These are phyloP conservation scores for Exocentrus adspersus DNA, from an alignment of 2,888 invertebrate genomes.

Conservation along the genomic window DNA sequence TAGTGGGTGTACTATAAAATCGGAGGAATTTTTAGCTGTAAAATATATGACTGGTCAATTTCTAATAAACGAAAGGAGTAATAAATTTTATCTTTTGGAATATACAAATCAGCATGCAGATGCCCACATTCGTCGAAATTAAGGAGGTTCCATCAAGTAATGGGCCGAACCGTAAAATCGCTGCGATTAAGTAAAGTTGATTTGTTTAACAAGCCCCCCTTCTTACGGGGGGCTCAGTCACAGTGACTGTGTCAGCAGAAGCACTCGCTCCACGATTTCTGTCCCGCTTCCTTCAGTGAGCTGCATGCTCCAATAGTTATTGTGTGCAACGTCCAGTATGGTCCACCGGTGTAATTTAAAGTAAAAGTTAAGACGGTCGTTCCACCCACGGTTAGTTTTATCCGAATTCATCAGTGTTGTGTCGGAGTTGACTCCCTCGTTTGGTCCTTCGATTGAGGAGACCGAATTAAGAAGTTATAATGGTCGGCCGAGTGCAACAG, in stretches of 20 bases:
- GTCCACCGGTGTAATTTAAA: not conserved
- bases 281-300: not conserved
- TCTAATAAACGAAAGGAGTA: not conserved
- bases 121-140: not conserved
- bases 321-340: not conserved
- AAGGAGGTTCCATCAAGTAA: not conserved
- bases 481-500: not conserved
- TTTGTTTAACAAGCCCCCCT: not conserved
- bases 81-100: too few species aligned
- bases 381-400: not conserved
- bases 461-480: not conserved
- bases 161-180: not conserved
- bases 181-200: not conserved
- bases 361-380: not conserved
- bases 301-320: not conserved
- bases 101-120: not conserved
- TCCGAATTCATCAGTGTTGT: not conserved
- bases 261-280: not conserved
- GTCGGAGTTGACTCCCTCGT: not conserved
- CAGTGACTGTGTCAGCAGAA: conserved; percentile 1
- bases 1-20: not conserved
- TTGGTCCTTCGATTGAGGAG: not conserved
- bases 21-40: not conserved
- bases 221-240: not conserved
- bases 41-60: not conserved